A percentile compares a stretch with the other conserved stretches of the same genome.
Conservation (phyloP, 2,888 invertebrate genomes). For the Cheilosia variabilis region DNA sequence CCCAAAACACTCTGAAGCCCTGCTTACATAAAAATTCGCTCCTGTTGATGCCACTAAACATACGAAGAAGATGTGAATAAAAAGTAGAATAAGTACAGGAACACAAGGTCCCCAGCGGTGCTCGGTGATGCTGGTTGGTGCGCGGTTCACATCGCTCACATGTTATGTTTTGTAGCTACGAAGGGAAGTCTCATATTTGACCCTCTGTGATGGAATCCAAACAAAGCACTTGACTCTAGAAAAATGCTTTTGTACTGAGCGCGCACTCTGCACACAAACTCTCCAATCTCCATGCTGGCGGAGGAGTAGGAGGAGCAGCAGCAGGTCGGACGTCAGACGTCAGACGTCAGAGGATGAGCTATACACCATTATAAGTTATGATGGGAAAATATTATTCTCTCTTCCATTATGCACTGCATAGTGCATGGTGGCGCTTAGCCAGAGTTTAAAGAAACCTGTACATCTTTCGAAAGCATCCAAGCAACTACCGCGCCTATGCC, state of each 20-base stretch:
- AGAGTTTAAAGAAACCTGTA: slow-evolving; percentile 58
- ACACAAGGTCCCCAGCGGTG: slow-evolving; percentile 6
- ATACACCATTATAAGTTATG: slow-evolving; percentile 34
- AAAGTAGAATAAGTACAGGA: slow-evolving; percentile 48
- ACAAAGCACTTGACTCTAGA: slow-evolving; percentile 69
- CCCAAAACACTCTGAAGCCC: background rate
- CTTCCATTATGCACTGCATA: slow-evolving; percentile 6
- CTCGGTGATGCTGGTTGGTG: background rate
- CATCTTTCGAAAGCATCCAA: slow-evolving; percentile 30
- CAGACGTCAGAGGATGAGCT: slow-evolving; percentile 3
- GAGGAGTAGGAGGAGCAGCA: slow-evolving; percentile 3
- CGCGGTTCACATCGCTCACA: slow-evolving; percentile 17
- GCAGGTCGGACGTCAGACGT: too few species aligned
- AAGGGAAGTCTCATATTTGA: slow-evolving; percentile 57
- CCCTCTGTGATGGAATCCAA: slow-evolving; percentile 69
- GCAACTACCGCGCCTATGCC: slow-evolving; percentile 1
- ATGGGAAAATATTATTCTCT: slow-evolving; percentile 58
- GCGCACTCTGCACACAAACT: slow-evolving; percentile 28
- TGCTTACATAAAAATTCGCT: background rate
- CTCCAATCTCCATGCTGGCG: background rate
- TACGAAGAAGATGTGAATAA: slow-evolving; percentile 24
- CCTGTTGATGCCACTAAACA: slow-evolving; percentile 32
- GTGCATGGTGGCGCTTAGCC: slow-evolving; percentile 64
- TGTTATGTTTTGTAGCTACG: background rate
- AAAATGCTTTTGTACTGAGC: slow-evolving; percentile 71